phyloP scores from a whole-genome alignment of 2,888 invertebrate genomes.

The Cartodere bifasciata region DNA sequence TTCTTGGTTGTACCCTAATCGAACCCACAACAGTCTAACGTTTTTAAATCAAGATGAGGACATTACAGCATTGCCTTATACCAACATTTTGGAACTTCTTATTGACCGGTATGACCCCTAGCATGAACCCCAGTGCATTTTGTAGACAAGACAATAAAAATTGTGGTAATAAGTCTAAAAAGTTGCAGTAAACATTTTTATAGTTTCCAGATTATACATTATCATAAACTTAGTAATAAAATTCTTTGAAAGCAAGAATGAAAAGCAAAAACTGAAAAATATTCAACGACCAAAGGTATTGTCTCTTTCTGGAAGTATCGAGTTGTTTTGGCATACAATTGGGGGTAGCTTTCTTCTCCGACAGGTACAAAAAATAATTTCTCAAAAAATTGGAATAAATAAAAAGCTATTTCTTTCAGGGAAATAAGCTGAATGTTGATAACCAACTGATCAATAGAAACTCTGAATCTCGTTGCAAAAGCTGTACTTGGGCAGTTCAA shows the following conservation, averaged over 20 bases:
- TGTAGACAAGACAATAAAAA: neutral
- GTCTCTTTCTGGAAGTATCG: constrained; percentile 6
- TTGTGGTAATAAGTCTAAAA: neutral
- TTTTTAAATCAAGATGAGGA: neutral
- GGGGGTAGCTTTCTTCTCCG: too few species aligned
- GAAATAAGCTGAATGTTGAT: too few species aligned
- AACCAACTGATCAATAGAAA: too few species aligned
- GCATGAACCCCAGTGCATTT: too few species aligned
- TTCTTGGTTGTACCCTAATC: constrained; percentile 8
- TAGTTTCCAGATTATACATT: constrained; percentile 9
- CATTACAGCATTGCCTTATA: constrained; percentile 3
- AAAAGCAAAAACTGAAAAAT: constrained; percentile 1
- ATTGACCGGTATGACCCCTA: constrained; percentile 10
- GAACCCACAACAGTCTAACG: neutral
- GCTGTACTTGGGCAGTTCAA: constrained; percentile 4
- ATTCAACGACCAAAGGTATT: constrained; percentile 5
- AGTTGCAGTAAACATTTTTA: neutral
- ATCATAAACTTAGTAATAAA: constrained; percentile 6
- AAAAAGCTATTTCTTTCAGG: too few species aligned
- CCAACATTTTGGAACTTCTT: constrained; percentile 7
- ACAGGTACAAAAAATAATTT: too few species aligned
- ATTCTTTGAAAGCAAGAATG: neutral
- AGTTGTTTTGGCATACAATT: constrained; percentile 6
- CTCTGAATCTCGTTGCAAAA: too few species aligned
- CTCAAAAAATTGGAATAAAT: too few species aligned